Percentiles rank a stretch among this genome's conserved stretches.
phyloP scores from a whole-genome alignment of 2,797 vertebrate species.

The Lacerta viridis region DNA sequence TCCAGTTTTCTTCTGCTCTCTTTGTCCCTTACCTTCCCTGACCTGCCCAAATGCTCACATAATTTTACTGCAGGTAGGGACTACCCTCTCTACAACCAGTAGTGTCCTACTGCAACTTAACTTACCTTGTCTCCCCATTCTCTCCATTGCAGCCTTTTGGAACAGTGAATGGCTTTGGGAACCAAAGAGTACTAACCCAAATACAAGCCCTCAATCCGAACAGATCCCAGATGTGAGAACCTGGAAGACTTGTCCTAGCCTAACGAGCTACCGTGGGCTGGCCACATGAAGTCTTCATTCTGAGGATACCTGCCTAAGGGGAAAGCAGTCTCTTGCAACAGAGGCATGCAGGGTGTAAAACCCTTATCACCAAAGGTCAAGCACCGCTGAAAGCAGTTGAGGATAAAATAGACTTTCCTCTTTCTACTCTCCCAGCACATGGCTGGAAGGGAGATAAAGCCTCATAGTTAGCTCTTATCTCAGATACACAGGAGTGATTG shows the following conservation, averaged over 20 bases:
- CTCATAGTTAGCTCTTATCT: neutral
- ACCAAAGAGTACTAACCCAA: neutral
- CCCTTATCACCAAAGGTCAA: constrained; percentile 12
- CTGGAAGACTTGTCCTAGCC: neutral
- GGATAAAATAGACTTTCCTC: neutral
- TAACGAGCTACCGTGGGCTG: neutral
- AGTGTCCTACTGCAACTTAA: neutral
- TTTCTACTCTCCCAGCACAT: neutral
- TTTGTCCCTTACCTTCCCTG: neutral
- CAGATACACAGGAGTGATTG: neutral
- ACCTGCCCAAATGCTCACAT: neutral
- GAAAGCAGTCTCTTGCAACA: neutral
- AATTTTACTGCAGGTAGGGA: neutral
- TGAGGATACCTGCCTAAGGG: neutral
- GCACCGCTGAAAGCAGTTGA: constrained; percentile 15
- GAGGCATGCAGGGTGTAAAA: neutral
- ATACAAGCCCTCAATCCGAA: neutral
- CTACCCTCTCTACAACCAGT: neutral
- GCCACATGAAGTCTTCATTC: neutral
- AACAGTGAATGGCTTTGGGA: neutral
- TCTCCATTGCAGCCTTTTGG: neutral
- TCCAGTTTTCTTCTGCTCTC: neutral
- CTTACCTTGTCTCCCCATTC: neutral
- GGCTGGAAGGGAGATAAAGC: neutral
- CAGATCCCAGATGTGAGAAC: neutral